phyloP scores from a whole-genome alignment of 2,888 invertebrate genomes.

The Andrena camellia region DNA sequence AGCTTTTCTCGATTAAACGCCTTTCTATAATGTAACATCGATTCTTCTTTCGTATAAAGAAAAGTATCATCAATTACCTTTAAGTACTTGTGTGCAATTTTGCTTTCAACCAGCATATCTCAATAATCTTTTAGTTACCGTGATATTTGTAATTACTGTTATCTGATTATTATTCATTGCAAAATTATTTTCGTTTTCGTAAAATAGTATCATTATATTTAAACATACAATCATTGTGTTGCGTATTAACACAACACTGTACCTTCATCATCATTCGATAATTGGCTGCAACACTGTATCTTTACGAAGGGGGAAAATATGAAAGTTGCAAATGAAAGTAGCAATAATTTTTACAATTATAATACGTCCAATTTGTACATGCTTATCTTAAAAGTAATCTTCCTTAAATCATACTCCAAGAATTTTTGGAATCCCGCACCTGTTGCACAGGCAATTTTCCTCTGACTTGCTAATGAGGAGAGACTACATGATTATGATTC shows the following conservation, averaged over 20 bases:
- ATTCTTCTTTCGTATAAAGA: too few relatives aligned
- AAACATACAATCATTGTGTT: not conserved
- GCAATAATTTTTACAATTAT: not conserved
- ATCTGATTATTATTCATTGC: not conserved
- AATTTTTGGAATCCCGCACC: conserved; percentile 45
- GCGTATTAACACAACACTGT: not conserved
- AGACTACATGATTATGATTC: conserved; percentile 30
- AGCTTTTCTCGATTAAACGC: too few relatives aligned
- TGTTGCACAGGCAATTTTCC: conserved; percentile 45
- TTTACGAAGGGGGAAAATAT: conserved; percentile 21
- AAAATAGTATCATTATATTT: not conserved
- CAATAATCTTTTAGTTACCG: not conserved
- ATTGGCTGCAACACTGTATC: not conserved
- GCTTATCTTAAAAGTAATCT: conserved; percentile 31
- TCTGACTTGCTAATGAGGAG: conserved; percentile 31
- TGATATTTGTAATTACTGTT: not conserved
- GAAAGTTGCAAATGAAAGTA: conserved; percentile 29
- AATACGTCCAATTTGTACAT: not conserved
- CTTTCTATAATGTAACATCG: too few relatives aligned
- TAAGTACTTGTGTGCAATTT: not conserved
- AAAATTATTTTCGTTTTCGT: not conserved
- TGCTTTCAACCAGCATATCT: not conserved
- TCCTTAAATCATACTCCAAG: conserved; percentile 20
- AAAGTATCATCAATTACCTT: too few relatives aligned
- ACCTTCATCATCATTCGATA: conserved; percentile 3